Percentiles rank a stretch among this genome's conserved stretches.
phyloP scores from a whole-genome alignment of 2,888 invertebrate species.

The Zygaena filipendulae region DNA sequence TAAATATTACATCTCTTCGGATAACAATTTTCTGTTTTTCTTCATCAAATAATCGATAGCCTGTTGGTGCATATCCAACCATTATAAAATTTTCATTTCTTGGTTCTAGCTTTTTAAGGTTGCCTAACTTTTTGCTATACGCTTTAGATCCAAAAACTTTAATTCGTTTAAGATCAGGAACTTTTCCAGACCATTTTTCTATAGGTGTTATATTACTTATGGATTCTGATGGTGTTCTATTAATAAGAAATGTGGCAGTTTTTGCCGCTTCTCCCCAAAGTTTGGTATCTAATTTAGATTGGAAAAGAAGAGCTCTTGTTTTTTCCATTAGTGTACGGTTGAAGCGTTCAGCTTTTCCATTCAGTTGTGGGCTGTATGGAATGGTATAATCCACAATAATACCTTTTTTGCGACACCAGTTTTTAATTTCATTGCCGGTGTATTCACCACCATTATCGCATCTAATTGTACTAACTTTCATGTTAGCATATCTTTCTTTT shows the following conservation, averaged over 20 bases:
- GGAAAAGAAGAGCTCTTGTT: slow-evolving; percentile 9
- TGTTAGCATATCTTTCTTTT: background rate
- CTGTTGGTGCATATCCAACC: background rate
- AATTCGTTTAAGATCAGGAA: background rate
- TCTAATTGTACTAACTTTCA: background rate
- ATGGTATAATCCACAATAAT: background rate
- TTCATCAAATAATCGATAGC: background rate
- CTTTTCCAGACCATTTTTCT: slow-evolving; percentile 1
- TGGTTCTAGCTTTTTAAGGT: background rate
- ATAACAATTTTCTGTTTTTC: background rate
- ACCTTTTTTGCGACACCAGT: background rate
- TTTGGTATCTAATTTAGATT: slow-evolving; percentile 9
- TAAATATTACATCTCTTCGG: background rate
- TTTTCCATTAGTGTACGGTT: slow-evolving; percentile 12
- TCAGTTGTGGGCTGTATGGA: slow-evolving; percentile 9
- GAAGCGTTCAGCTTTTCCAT: slow-evolving; percentile 9
- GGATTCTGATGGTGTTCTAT: slow-evolving; percentile 7
- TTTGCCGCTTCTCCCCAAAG: slow-evolving; percentile 15
- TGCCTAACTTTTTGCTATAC: background rate
- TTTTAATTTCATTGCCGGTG: background rate
- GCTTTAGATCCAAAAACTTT: background rate
- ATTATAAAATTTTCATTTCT: slow-evolving; percentile 1
- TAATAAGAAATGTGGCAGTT: slow-evolving; percentile 12
- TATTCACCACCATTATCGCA: background rate
- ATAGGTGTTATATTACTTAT: background rate